phyloP scores from a whole-genome alignment of 2,888 invertebrate species.

The Frankliniella intonsa region DNA sequence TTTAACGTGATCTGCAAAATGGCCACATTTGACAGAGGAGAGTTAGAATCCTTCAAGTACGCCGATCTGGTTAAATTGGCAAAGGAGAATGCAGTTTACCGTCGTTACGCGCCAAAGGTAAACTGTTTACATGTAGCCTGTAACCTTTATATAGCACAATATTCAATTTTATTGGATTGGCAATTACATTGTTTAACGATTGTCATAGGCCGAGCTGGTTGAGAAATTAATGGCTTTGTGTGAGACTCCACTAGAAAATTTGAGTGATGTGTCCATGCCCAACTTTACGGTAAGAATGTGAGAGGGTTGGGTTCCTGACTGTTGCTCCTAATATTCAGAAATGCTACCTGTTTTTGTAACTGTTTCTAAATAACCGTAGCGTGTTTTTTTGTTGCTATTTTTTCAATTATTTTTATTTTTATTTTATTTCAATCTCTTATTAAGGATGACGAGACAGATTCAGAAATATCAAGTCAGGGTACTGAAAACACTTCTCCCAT shows the following conservation, averaged over 20 bases:
- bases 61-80: neutral
- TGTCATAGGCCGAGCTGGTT: neutral
- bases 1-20: neutral
- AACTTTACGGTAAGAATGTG: neutral
- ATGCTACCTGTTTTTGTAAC: neutral
- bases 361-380: no score
- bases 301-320: neutral
- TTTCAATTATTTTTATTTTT: neutral
- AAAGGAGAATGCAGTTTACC: neutral
- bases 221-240: neutral
- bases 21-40: neutral
- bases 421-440: neutral
- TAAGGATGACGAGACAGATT: neutral
- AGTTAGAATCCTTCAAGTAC: neutral
- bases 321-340: neutral
- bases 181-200: neutral
- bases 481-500: neutral
- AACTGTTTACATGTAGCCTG: no score
- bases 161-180: neutral
- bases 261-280: neutral
- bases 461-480: neutral
- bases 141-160: neutral
- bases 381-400: neutral
- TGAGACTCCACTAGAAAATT: neutral
- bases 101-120: constrained; percentile 17